Conservation (phyloP, 2,888 invertebrate genomes). For the Macrophya alboannulata region DNA sequence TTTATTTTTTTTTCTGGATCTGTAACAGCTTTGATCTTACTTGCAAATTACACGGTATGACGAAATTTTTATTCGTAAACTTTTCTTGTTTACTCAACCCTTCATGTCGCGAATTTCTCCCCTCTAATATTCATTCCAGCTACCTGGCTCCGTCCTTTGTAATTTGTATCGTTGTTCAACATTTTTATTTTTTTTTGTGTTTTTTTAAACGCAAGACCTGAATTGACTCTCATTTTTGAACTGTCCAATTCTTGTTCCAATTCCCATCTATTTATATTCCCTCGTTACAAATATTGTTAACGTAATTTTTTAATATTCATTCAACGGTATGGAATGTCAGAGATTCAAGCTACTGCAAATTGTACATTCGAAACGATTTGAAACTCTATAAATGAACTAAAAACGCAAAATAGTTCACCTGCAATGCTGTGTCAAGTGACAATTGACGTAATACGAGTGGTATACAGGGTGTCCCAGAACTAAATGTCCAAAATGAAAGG, state of each 20-base stretch:
- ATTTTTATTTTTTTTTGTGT: too few relatives aligned
- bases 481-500: too few relatives aligned
- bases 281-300: not conserved
- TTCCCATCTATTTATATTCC: not conserved
- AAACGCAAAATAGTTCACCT: not conserved
- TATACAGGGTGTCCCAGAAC: too few relatives aligned
- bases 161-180: not conserved
- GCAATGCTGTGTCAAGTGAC: not conserved
- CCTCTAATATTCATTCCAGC: not conserved
- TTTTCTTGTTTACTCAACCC: constrained; percentile 22
- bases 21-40: constrained; percentile 27
- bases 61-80: not conserved
- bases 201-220: not conserved
- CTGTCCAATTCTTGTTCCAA: not conserved
- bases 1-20: not conserved
- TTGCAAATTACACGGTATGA: constrained; percentile 14
- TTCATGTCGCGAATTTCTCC: not conserved
- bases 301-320: not conserved
- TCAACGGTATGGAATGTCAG: not conserved
- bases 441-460: not conserved
- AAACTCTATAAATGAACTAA: not conserved
- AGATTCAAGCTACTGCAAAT: not conserved
- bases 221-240: not conserved
- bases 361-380: not conserved
- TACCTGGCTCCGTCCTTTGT: not conserved